Evolutionary conservation across 2,797 vertebrate genomes (phyloP), one percentile per base, ranked within the genome.

Genomic region (Streptopelia turtur): DNA sequence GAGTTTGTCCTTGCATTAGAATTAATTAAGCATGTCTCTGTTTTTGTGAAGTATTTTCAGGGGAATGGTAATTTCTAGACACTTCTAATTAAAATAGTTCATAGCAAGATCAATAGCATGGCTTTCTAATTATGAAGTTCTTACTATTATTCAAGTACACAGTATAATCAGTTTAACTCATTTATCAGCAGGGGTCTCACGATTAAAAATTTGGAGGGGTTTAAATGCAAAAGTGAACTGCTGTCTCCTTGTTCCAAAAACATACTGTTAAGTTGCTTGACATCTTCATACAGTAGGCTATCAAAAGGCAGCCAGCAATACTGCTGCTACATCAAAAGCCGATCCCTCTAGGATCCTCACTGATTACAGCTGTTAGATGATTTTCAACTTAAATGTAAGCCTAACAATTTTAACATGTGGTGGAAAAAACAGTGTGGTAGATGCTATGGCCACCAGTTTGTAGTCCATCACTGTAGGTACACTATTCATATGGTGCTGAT

Each of bases 31-130:
- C 27, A 4, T 90, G 47, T 70, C 63, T 95, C 41, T 65, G 52
- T 76, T 90, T 94, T 70, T 82, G 55, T 69, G 64, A 81, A 89
- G 31, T 59, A 56, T 89, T 92, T 95, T 94, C 82, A 93, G 37
- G 56, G 61, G 50, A 90, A 92, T 80, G 23, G 63, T 82, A 85
- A 50, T 65, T 91, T 93, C 84, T 77, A 95, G 61, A 75, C 52
- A 69, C 89, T 94, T 75, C 13, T 55, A 87, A 94, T 59, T 39
- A 86, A 93, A 85, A 60, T 63, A 85, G 64, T 81, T 84, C 86
- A 95, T 89, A 94, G 75, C 61, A 94, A 89, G 93, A 97, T 95
- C 83, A 90, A 85, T 95, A 91, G 43, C 78, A 86, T 91, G 70
- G 72, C 60, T 94, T 89, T 89, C 43, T 89, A 87, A 89, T 94